Evolutionary conservation across 2,888 invertebrate species (phyloP), one percentile per base, ranked within the genome.

Genomic region (Caenorhabditis uteleia): DNA sequence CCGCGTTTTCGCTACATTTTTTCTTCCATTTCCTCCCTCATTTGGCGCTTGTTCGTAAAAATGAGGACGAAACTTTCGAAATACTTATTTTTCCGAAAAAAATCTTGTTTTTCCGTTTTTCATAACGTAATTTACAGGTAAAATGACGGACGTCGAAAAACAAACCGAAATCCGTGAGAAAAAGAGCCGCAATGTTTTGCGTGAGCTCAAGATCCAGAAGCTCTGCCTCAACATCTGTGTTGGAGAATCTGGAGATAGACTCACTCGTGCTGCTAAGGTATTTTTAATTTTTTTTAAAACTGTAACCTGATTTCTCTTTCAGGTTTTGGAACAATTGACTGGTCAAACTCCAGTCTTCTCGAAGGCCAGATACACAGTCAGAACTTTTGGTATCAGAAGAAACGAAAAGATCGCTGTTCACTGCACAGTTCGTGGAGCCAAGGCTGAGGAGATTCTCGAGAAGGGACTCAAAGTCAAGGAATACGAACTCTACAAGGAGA

Each of bases 401-500:
- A 98, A 98, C 88, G 98, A 98, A 89, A 99, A 98, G 86, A 98
- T 98, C 84, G 95, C 98, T 77, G 97, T 98, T 56, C 95, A 98
- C 85, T 97, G 97, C 86, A 99, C 98, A 46, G 97, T 98, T 6
- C 89, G 98, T 70, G 98, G 98, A 46, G 92, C 95, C 49, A 98
- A 98, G 86, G 98, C 98, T 67, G 97, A 98, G 84, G 97, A 98
- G 87, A 98, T 98, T 84, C 88, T 98, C 58, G 98, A 98, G 86
- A 90, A 92, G 83, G 98, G 98, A 51, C 87, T 98, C 53, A 98
- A 98, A 88, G 97, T 95, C 82, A 89, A 94, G 82, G 98, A 98
- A 88, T 98, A 97, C 85, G 98, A 99, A 86, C 90, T 98, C 88
- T 89, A 93, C 82, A 91, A 91, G 83, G 93, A 93, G 83, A 97